These are phyloP conservation scores for Pomacea canaliculata DNA, from an alignment of 2,888 invertebrate species.

Conservation along the genomic window DNA sequence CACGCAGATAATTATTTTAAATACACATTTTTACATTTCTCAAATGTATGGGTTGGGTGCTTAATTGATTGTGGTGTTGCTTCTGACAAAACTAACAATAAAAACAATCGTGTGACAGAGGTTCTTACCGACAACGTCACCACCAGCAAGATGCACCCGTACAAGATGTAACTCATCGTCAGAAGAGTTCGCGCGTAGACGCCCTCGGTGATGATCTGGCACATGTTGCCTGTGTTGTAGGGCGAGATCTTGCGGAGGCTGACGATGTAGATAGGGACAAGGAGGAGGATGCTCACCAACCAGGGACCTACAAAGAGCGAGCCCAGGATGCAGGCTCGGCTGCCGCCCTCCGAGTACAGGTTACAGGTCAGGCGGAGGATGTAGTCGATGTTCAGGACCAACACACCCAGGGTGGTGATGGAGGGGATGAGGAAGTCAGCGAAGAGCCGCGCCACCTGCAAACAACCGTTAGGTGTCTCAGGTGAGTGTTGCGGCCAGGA, in stretches of 20 bases:
- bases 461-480: too few relatives aligned
- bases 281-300: conserved; percentile 29
- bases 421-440: conserved; percentile 37
- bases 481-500: too few relatives aligned
- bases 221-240: conserved; percentile 13
- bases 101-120: neutral
- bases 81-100: neutral
- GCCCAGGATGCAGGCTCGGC: conserved; percentile 21
- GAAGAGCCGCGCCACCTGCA: conserved; percentile 31
- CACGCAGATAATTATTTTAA: too few relatives aligned
- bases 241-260: conserved; percentile 23
- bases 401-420: conserved; percentile 36
- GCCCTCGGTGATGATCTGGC: conserved; percentile 27
- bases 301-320: conserved; percentile 34
- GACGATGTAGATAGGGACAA: conserved; percentile 35
- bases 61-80: too few relatives aligned
- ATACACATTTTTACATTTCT: too few relatives aligned
- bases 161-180: conserved; percentile 31
- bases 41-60: too few relatives aligned
- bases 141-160: conserved; percentile 14
- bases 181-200: conserved; percentile 27
- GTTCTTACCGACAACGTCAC: conserved; percentile 8
- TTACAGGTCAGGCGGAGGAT: conserved; percentile 33
- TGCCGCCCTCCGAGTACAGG: conserved; percentile 28
- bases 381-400: conserved; percentile 38